These are phyloP conservation scores for Enteromius argenteus DNA, from an alignment of 2,797 vertebrate genomes.

Conservation along the genomic window DNA sequence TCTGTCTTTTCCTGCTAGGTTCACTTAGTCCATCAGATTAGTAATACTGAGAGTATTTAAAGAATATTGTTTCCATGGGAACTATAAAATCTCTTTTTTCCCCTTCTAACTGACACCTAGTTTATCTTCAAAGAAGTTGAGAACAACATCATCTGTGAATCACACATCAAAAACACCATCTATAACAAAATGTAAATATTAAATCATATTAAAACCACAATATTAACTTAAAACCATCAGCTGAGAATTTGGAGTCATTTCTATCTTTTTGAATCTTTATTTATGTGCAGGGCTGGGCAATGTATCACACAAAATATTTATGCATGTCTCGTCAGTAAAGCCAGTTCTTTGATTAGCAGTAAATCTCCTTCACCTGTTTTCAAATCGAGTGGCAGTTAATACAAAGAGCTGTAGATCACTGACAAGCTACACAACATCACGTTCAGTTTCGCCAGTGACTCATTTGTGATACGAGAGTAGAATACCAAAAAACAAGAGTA, in stretches of 20 bases:
- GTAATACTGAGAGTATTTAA: slow-evolving; percentile 21
- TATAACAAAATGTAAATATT: background rate
- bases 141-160: background rate
- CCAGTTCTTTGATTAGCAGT: too few species aligned
- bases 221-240: background rate
- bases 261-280: too few species aligned
- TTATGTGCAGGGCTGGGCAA: too few species aligned
- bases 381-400: too few species aligned
- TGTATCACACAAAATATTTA: too few species aligned
- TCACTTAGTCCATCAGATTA: slow-evolving; percentile 17
- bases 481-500: background rate
- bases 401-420: too few species aligned
- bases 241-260: background rate
- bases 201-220: background rate
- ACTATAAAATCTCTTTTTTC: slow-evolving; percentile 27
- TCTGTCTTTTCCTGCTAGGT: background rate
- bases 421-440: too few species aligned
- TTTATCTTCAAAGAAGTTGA: background rate
- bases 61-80: slow-evolving; percentile 50
- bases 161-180: background rate
- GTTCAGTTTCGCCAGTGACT: too few species aligned
- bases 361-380: too few species aligned
- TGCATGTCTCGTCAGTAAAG: too few species aligned
- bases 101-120: background rate
- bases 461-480: too few species aligned